Evolutionary conservation across 2,797 vertebrate species (phyloP), one percentile per base, ranked within the genome.

Genomic region (Ciconia nigra): DNA sequence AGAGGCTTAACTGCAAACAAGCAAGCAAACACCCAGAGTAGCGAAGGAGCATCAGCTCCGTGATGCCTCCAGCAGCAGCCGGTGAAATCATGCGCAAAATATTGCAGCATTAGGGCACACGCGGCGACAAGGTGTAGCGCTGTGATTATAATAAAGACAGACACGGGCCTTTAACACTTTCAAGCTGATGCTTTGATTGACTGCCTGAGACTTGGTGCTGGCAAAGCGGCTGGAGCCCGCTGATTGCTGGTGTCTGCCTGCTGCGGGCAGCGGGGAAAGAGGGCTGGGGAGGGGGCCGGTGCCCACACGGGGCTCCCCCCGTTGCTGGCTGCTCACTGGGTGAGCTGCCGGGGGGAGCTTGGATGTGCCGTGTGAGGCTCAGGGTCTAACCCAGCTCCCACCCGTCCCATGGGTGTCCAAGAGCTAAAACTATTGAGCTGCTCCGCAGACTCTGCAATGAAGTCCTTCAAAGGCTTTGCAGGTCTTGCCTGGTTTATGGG

Each of bases 11-110:
- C 46, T 10, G 5, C 73, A 26, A 86, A 55, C 35, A 69, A 61
- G 58, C 26, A 16, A 70, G 63, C 41, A 49, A 73, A 80, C n/a
- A 47, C 29, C 47, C 42, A n/a, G 76, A 74, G 80, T 86, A 79
- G 83, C 6, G 9, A 24, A 39, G 61, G 91, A 87, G 80, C 87
- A 77, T 73, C 81, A 15, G 83, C 83, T 94, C 72, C 79, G 37
- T 20, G 8, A 10, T 33, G 79, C 96, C 88, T 76, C 81, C 51
- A 51, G 94, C 87, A 82, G 82, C 52, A 69, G 52, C 29, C 52
- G 80, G 85, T 81, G 93, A 94, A 96, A 90, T 89, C 63, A 80
- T 54, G 91, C 20, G n/a, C 19, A 28, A 88, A 96, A 90, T 80
- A 41, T 42, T 25, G 89, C 52, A 58, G 91, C 69, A 6, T 52